A percentile compares a stretch with the other conserved stretches of the same genome.
phyloP scores from a whole-genome alignment of 2,888 invertebrate genomes.

The Ceramica pisi region DNA sequence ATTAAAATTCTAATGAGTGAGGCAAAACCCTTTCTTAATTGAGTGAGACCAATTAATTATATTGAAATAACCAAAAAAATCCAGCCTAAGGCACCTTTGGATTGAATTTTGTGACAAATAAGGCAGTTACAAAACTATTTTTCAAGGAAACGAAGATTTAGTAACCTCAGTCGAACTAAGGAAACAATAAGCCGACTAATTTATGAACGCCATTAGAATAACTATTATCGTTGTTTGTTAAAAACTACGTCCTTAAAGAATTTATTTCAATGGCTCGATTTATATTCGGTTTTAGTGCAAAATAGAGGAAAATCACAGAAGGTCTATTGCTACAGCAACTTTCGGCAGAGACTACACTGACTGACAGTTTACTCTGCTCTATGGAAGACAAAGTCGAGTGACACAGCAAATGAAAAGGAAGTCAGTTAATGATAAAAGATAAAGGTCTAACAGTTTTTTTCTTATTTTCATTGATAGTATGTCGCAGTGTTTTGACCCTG shows the following conservation, averaged over 20 bases:
- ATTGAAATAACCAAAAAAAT: not conserved
- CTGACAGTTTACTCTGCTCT: too few relatives aligned
- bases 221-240: conserved; percentile 52
- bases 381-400: too few relatives aligned
- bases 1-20: too few relatives aligned
- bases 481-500: too few relatives aligned
- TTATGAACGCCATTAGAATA: conserved; percentile 42
- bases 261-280: conserved; percentile 46
- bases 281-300: conserved; percentile 24
- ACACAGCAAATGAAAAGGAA: too few relatives aligned
- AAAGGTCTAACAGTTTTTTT: too few relatives aligned
- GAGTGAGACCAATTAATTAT: not conserved
- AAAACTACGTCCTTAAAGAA: conserved; percentile 29
- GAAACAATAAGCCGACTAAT: conserved; percentile 41
- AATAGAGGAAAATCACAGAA: conserved; percentile 11
- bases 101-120: conserved; percentile 7
- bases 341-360: not conserved
- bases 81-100: not conserved
- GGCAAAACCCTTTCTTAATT: not conserved
- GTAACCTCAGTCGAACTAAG: conserved; percentile 23
- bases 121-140: not conserved
- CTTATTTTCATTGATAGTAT: too few relatives aligned
- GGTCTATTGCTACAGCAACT: not conserved
- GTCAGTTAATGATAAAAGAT: too few relatives aligned
- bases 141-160: conserved; percentile 10